Base-by-base conservation (phyloP, 2,888 invertebrate genomes). In the Chaetogeoica ovagalla region DNA sequence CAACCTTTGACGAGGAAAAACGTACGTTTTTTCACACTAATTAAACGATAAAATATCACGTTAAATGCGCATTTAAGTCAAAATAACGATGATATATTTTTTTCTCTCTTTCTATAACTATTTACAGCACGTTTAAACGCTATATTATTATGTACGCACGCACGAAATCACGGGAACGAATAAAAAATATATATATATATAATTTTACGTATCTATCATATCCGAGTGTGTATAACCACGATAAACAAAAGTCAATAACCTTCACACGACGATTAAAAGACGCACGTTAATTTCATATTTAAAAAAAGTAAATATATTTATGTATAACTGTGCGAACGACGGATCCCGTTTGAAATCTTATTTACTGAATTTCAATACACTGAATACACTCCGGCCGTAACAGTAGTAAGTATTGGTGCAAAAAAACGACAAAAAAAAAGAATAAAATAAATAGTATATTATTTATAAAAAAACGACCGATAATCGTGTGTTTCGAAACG, bases 191-290 rank as follows among this genome's bases (percentile, higher is more conserved):
- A 43, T 9, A 43, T 43, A 43, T 1, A 37, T n/a, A 19, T 73
- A 37, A 62, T 62, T 62, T 52, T n/a, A 73, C 11, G 21, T 74
- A 71, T 13, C 48, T 37, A 5, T 23, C 5, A 21, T 48, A 37
- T 17, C 5, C 59, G 30, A 30, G 30, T 4, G 30, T 4, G 30
- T 30, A 30, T 4, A 30, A 59, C 66, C 15, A 19, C 23, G 57
- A 59, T 66, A 66, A 55, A 71, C 21, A 60, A 66, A 21, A 66
- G 66, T 66, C 59, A 75, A 75, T 66, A 59, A 75, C 75, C 75
- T 75, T 75, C 66, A n/a, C n/a, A n/a, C 2, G 23, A 43, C 13
- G n/a, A 43, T 75, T 57, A 52, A 65, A n/a, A 66, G 8, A 23
- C 62, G 57, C 21, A 7, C n/a, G 43, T 75, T 75, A 66, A 75